These are phyloP conservation scores for Percopsis transmontana DNA, from an alignment of 2,113 vertebrate genomes.

Conservation along the genomic window DNA sequence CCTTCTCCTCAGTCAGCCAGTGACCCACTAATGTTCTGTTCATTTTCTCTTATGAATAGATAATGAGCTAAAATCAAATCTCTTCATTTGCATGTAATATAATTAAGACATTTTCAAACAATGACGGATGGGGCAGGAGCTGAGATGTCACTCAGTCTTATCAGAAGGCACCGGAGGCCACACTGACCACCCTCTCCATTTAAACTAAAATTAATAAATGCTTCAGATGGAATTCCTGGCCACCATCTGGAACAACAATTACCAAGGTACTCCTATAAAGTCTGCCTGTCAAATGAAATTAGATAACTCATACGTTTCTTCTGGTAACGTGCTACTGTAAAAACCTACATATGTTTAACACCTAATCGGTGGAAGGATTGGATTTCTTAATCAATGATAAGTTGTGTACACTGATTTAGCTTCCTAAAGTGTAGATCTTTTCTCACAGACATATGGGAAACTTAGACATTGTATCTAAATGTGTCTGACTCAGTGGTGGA, in stretches of 20 bases:
- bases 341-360: not conserved
- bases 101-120: conserved; percentile 98
- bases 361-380: not conserved
- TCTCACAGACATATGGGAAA: not conserved
- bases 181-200: conserved; percentile 84
- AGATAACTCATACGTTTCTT: conserved; percentile 37
- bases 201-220: conserved; percentile 92
- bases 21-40: conserved; percentile 97
- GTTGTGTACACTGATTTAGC: conserved; percentile 2
- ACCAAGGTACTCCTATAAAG: conserved; percentile 75
- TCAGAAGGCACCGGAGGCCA: conserved; percentile 87
- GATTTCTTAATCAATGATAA: not conserved
- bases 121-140: conserved; percentile 96
- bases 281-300: conserved; percentile 66
- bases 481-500: not conserved
- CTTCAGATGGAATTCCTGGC: conserved; percentile 87
- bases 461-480: not conserved
- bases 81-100: conserved; percentile 99
- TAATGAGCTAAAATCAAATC: conserved; percentile 97
- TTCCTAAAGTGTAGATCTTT: not conserved
- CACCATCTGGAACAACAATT: conserved; percentile 86
- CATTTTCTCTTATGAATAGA: conserved; percentile 97
- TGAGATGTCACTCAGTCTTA: conserved; percentile 93
- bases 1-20: conserved; percentile 83
- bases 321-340: conserved; percentile 2